Evolutionary conservation across 2,888 invertebrate genomes (phyloP), one percentile per base, ranked within the genome.

Genomic region (Dynastes hyllus): DNA sequence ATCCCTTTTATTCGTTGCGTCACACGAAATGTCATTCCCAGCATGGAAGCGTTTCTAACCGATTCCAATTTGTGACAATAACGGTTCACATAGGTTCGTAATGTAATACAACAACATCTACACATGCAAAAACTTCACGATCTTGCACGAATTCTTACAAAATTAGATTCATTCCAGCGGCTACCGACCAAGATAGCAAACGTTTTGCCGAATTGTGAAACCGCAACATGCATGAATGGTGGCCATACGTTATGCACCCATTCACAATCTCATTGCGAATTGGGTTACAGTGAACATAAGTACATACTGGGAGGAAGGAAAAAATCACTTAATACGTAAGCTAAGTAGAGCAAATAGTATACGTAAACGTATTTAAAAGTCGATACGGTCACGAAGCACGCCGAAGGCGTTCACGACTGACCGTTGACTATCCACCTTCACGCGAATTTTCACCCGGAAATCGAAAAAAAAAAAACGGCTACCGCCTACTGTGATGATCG

Each of bases 361-460:
- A 51, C 73, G 61, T n/a, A 67, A 76, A 66, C 75, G 77, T 78
- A 79, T 76, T 79, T 76, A 80, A 79, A 80, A 80, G 79, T 75
- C 76, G 76, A 80, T 73, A 58, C 73, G 40, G 51, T 16, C 40
- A 37, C 58, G 40, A 37, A 58, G 37, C 61, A 40, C 40, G 77
- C 77, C 45, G 11, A 8, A 8, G 78, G 82, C 80, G 77, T 61
- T 81, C 82, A 82, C 82, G 82, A 81, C 63, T 78, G 40, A 63
- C 71, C 71, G 32, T 22, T 22, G 37, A 67, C 55, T 51, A 69
- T 73, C 67, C 55, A 67, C 73, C 75, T 69, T 70, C 69, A 58
- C 40, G 69, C 66, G 70, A 78, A 82, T 81, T 82, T 83, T 83
- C 82, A 82, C 81, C 83, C 81, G 83, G 83, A 83, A 82, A 83